These are phyloP conservation scores for Brachionus sp. DNA, from an alignment of 1,140 invertebrate genomes.

Conservation along the genomic window DNA sequence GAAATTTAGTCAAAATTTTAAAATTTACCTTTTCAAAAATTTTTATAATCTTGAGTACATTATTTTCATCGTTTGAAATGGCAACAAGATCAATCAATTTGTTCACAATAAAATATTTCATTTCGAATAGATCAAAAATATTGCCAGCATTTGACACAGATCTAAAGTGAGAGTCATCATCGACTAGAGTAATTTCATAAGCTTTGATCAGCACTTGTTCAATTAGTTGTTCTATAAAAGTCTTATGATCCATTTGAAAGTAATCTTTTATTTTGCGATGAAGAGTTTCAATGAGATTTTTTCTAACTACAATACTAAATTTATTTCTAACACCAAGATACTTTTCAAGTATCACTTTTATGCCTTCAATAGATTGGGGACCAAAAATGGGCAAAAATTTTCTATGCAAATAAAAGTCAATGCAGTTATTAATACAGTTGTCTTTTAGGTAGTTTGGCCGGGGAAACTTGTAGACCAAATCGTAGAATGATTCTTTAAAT, in stretches of 20 bases:
- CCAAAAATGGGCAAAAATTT: constrained; percentile 2
- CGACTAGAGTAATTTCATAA: not conserved
- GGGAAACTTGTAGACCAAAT: constrained; percentile 40
- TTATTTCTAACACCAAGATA: not conserved
- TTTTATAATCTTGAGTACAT: constrained; percentile 13
- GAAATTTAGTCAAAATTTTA: too few species aligned
- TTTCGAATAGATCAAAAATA: constrained; percentile 14
- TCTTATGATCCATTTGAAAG: constrained; percentile 9
- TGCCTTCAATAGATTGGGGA: not conserved
- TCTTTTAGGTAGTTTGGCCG: constrained; percentile 19
- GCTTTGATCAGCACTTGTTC: not conserved
- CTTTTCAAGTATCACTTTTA: constrained; percentile 17
- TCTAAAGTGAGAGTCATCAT: constrained; percentile 30
- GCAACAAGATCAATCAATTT: constrained; percentile 25
- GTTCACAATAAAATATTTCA: not conserved
- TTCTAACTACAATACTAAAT: not conserved
- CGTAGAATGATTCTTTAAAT: constrained; percentile 43
- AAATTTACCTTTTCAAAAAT: constrained; percentile 18
- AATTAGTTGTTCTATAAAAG: constrained; percentile 15
- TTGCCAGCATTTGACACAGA: not conserved
- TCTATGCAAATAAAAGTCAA: constrained; percentile 22
- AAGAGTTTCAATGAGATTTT: not conserved
- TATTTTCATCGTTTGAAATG: constrained; percentile 9
- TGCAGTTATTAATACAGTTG: constrained; percentile 30
- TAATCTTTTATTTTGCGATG: constrained; percentile 27